Conservation (phyloP, 2,113 vertebrate species). For the Brachirus orientalis region DNA sequence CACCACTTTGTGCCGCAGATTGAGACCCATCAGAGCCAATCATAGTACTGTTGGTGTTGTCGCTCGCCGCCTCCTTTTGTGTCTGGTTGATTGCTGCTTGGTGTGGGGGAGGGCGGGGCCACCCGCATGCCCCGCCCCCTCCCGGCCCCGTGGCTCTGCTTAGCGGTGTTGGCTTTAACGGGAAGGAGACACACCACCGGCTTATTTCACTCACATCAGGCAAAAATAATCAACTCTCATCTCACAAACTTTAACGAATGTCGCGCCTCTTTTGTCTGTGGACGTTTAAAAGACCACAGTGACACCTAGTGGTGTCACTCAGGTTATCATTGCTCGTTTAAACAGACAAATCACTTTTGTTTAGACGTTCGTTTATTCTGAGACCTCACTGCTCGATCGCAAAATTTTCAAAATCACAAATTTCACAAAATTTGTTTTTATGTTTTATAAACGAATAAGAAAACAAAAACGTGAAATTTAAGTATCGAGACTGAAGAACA, state of each 20-base stretch:
- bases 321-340: too few species aligned
- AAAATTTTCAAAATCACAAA: too few species aligned
- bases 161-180: constrained; percentile 73
- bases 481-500: too few species aligned
- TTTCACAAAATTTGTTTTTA: too few species aligned
- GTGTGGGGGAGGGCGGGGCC: constrained; percentile 37
- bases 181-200: constrained; percentile 70
- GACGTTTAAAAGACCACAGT: constrained; percentile 64
- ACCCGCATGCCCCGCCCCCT: constrained; percentile 37
- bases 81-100: constrained; percentile 78
- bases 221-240: constrained; percentile 21
- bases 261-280: constrained; percentile 80
- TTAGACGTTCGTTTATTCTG: too few species aligned
- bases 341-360: too few species aligned
- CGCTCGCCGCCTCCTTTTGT: constrained; percentile 83
- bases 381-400: too few species aligned
- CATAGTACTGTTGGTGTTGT: constrained; percentile 98
- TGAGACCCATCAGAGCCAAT: constrained; percentile 74
- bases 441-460: too few species aligned
- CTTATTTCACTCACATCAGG: constrained; percentile 51
- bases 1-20: constrained; percentile 61
- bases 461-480: too few species aligned
- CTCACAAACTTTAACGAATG: constrained; percentile 17
- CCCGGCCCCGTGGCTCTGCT: constrained; percentile 64
- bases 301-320: too few species aligned